Evolutionary conservation across 2,113 vertebrate genomes (phyloP), one percentile per base, ranked within the genome.

Genomic region (Nannobrachium achirus): DNA sequence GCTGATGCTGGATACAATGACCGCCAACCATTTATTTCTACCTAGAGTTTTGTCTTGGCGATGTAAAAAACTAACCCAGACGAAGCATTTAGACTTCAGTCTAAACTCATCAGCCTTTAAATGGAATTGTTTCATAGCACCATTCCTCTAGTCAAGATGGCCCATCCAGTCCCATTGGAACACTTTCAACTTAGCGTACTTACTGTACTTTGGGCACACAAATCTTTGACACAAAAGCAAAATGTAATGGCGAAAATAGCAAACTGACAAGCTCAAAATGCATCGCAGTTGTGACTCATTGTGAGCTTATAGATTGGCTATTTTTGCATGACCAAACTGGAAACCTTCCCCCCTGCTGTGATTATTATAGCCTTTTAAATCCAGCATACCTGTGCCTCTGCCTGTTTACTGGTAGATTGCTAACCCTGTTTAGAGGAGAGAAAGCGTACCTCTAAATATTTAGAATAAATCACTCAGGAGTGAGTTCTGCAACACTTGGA

Each of bases 301-400:
- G 25, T 33, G 25, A 33, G 25, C 25, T 33, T 33, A 5, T 33
- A 33, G 25, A 33, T 33, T 33, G 25, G 25, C 25, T 33, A 33
- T 33, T 33, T 33, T 33, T 33, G 25, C 3, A n/a, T n/a, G 25
- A 33, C 25, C n/a, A n/a, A n/a, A n/a, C n/a, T n/a, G n/a, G n/a
- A n/a, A n/a, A n/a, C n/a, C n/a, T n/a, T n/a, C 25, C 25, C 25
- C 25, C 25, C 11, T n/a, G 11, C 14, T 48, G 45, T 48, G 45
- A 48, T 1, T 11, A 14, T 11, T 65, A 1, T 59, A 16, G 55
- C 55, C 44, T 25, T 49, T 25, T 49, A 11, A 63, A 73, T 46
- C 15, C 10, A 74, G 41, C 58, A 66, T 45, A 33, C 71, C 72
- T 81, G 83, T 85, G 78, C 85, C 66, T 80, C 69, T 8, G 41